Evolutionary conservation across 2,888 invertebrate species (phyloP), one percentile per base, ranked within the genome.

Genomic region (Caenorhabditis angaria): DNA sequence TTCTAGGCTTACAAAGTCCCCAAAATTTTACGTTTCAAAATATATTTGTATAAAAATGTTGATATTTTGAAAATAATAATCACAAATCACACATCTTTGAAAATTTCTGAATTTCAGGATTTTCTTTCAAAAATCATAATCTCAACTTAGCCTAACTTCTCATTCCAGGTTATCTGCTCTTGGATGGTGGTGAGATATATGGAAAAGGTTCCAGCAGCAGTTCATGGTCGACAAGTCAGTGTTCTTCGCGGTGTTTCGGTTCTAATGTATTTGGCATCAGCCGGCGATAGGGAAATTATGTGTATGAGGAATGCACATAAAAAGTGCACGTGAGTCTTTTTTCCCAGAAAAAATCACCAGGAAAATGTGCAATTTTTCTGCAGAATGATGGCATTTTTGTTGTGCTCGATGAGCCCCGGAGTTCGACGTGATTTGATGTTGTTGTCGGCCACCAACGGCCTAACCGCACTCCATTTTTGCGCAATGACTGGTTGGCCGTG

Each of bases 401-500:
- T 73, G 0, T 6, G 22, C 28, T 0, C 35, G 24, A 5, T 57
- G 54, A 22, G 10, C 1, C 0, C 51, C 47, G 18, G 56, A 51
- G 25, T 65, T 35, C 53, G 22, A 18, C 22, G 73, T 58, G 2
- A 32, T 2, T 22, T 62, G 3, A 12, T 53, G 27, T 12, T n/a
- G 8, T 6, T 27, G 8, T 22, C 54, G 2, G 27, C 32, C 12
- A 60, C 62, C 35, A 50, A 62, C 57, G 59, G 61, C 1, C 50
- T 65, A 14, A 54, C 54, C 4, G 35, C 55, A 22, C 59, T 69
- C 22, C 73, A 73, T 32, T 53, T 69, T 18, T 65, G 69, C 12
- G 65, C 73, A 0, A 68, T 69, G 65, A 57, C 59, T n/a, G 73
- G 73, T 6, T 50, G 27, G 14, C 65, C 73, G 5, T 73, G 73